A percentile compares a stretch with the other conserved stretches of the same genome.
Evolutionary conservation across 2,888 invertebrate species (phyloP).

Genomic region (Megaustenia siamemsis): DNA sequence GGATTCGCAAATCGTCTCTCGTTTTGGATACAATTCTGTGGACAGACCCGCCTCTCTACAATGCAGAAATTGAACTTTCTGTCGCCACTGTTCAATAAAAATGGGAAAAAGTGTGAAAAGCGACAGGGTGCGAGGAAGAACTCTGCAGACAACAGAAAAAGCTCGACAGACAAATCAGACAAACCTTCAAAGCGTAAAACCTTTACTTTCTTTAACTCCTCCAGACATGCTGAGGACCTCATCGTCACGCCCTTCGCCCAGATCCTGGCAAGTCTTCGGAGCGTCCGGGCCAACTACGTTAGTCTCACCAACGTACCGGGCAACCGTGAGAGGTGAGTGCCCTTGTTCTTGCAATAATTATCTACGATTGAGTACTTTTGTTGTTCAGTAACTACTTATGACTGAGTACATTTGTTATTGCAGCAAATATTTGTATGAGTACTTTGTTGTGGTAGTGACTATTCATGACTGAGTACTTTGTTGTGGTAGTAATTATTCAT

Average conservation of each 20-base stretch:
- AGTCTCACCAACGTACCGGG: conserved; percentile 90
- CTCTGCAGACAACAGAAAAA: conserved; percentile 42
- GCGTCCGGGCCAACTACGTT: conserved; percentile 98
- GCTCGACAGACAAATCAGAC: conserved; percentile 49
- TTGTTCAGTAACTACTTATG: too few species aligned
- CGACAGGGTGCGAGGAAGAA: conserved; percentile 35
- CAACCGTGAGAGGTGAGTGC: conserved; percentile 73
- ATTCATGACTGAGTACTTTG: too few species aligned
- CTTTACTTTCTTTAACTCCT: conserved; percentile 79
- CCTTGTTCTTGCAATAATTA: too few species aligned
- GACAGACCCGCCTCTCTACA: not conserved
- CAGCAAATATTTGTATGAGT: too few species aligned
- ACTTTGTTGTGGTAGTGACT: too few species aligned
- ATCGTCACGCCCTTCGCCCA: conserved; percentile 99
- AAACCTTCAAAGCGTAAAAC: conserved; percentile 51
- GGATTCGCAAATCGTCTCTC: not conserved
- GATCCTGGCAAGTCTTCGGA: conserved; percentile 98
- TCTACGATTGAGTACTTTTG: too few species aligned
- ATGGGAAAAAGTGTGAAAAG: conserved; percentile 49
- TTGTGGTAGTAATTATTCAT: too few species aligned
- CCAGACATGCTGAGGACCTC: conserved; percentile 98
- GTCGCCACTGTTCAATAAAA: conserved; percentile 53
- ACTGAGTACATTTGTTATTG: too few species aligned
- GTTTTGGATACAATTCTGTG: not conserved
- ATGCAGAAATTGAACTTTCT: conserved; percentile 54